Base-by-base conservation (phyloP, 2,888 invertebrate genomes). In the Thecocarcelia acutangulata region DNA sequence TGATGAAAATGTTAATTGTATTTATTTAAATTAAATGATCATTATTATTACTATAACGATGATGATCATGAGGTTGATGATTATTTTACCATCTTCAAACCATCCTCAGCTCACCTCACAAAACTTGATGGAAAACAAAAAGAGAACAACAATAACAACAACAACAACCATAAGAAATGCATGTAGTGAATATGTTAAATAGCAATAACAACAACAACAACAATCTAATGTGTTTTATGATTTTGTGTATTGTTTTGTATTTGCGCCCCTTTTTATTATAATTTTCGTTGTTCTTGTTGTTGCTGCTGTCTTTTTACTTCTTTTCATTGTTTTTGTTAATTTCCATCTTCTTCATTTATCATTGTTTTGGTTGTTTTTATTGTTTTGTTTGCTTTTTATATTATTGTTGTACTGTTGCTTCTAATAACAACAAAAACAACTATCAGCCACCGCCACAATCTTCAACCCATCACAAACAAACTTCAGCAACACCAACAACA, bases 161-260 rank as follows among this genome's bases (percentile, higher is more conserved):
- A 74, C 42, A 63, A 56, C 24, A 56, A 40, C 21, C 54, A 68
- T 33, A 63, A 48, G n/a, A 56, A 46, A 15, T 24, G 44, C 19
- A 42, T 24, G 24, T n/a, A n/a, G 21, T 58, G 33, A 8, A 33
- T 33, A 70, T 48, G 66, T 44, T 74, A 74, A 74, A 74, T 58
- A 66, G 40, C 64, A 70, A 74, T 56, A 64, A 24, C 63, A 70
- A 48, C 58, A 37, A 15, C 54, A 64, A 37, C 83, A 84, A 85
- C 80, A 69, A 66, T 64, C 64, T 69, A 79, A 81, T 78, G 37
- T 73, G 24, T 66, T 79, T 79, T 66, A 52, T 59, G 64, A 37
- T 66, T 77, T 64, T 69, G 54, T 69, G 68, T 73, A 74, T 77
- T 77, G 69, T 74, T 66, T 59, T 80, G 63, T 59, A 61, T 74